phyloP scores from a whole-genome alignment of 1,140 invertebrate genomes.

The Apis dorsata region DNA sequence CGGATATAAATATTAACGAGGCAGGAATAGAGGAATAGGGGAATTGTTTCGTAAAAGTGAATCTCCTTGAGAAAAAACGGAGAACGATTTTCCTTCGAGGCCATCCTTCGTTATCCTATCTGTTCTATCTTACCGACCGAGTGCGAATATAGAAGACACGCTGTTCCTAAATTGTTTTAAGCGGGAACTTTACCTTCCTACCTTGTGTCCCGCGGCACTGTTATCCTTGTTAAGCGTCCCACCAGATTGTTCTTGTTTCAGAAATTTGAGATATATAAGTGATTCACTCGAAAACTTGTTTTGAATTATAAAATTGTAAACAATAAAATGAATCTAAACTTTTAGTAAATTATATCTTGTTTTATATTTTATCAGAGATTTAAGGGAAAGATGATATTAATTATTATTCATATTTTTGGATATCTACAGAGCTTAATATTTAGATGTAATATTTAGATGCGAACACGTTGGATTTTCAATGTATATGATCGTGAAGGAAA shows the following conservation, averaged over 20 bases:
- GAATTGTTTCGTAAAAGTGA: conserved; percentile 21
- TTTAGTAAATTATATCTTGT: too few relatives aligned
- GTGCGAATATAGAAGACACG: conserved; percentile 58
- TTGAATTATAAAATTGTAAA: too few relatives aligned
- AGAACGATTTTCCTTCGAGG: conserved; percentile 57
- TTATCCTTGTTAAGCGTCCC: conserved; percentile 57
- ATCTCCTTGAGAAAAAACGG: conserved; percentile 49
- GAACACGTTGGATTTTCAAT: conserved; percentile 45
- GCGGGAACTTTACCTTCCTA: conserved; percentile 58
- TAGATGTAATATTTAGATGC: conserved; percentile 61
- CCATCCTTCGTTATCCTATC: conserved; percentile 30
- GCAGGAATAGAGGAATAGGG: neutral
- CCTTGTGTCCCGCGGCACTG: conserved; percentile 33
- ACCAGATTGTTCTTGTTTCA: conserved; percentile 45
- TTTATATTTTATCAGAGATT: too few relatives aligned
- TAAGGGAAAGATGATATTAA: conserved; percentile 42
- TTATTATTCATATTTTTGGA: conserved; percentile 65
- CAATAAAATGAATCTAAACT: too few relatives aligned
- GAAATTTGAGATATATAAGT: conserved; percentile 31
- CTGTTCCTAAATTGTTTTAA: conserved; percentile 66
- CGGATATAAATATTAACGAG: conserved; percentile 49
- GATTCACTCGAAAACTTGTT: neutral
- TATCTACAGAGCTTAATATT: conserved; percentile 24
- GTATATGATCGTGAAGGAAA: conserved; percentile 24
- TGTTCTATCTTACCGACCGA: conserved; percentile 57